Evolutionary conservation across 2,888 invertebrate species (phyloP).

Genomic region (Leptinotarsa juncta): DNA sequence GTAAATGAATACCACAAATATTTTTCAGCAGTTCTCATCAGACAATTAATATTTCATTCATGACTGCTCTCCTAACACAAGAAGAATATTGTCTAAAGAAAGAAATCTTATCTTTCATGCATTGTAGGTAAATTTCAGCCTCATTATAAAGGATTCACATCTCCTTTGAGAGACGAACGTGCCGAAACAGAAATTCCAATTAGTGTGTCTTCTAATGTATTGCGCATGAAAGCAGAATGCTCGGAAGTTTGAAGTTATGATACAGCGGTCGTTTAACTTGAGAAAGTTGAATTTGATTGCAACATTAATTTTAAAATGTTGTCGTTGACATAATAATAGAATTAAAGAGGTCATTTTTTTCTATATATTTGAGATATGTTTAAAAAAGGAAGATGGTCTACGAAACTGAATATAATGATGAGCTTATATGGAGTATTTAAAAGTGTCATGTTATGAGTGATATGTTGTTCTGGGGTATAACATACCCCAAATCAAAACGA

Average conservation of each 20-base stretch:
- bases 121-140: conserved; percentile 18
- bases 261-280: background rate
- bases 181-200: conserved; percentile 4
- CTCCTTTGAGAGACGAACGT: conserved; percentile 6
- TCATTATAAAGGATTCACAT: conserved; percentile 10
- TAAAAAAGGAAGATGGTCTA: too few relatives aligned
- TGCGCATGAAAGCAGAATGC: background rate
- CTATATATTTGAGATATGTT: too few relatives aligned
- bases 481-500: too few relatives aligned
- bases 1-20: too few relatives aligned
- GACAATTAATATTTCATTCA: background rate
- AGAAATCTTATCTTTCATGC: background rate
- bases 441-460: too few relatives aligned
- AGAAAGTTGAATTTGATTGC: background rate
- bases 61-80: background rate
- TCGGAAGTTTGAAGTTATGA: background rate
- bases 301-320: background rate
- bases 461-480: too few relatives aligned
- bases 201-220: conserved; percentile 10
- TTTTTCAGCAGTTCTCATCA: background rate
- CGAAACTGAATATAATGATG: too few relatives aligned
- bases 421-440: too few relatives aligned
- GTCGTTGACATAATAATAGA: background rate
- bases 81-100: background rate
- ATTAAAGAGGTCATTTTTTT: too few relatives aligned